Evolutionary conservation across 2,888 invertebrate genomes (phyloP).

Genomic region (Plagiodera versicolora): DNA sequence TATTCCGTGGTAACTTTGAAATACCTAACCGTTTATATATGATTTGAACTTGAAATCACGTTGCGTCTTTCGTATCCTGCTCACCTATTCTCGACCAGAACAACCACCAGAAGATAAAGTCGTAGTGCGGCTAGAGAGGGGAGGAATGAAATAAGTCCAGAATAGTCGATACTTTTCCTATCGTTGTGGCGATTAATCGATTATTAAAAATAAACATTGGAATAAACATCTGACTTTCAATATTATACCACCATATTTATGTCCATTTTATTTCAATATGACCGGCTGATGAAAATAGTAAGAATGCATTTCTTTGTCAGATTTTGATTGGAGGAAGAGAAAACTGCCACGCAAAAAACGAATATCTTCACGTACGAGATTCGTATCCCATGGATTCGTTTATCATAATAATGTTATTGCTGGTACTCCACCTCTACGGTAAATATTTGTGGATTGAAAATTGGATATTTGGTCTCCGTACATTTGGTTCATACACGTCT

Average conservation of each 20-base stretch:
- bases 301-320: slow-evolving; percentile 33
- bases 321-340: slow-evolving; percentile 24
- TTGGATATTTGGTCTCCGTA: slow-evolving; percentile 21
- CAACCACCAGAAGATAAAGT: no score
- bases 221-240: not conserved
- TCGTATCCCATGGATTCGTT: slow-evolving; percentile 46
- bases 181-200: not conserved
- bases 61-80: no score
- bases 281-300: slow-evolving; percentile 11
- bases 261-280: not conserved
- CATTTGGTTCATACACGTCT: not conserved
- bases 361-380: slow-evolving; percentile 40
- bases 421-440: slow-evolving; percentile 47
- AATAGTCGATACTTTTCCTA: no score
- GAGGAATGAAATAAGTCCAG: not conserved
- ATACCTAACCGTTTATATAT: no score
- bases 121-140: no score
- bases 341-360: slow-evolving; percentile 36
- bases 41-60: no score
- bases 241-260: not conserved
- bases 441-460: slow-evolving; percentile 33
- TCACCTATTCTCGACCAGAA: no score
- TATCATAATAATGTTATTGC: slow-evolving; percentile 47
- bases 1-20: no score
- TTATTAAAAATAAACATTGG: not conserved